phyloP scores from a whole-genome alignment of 2,113 vertebrate genomes.

The Channa argus region DNA sequence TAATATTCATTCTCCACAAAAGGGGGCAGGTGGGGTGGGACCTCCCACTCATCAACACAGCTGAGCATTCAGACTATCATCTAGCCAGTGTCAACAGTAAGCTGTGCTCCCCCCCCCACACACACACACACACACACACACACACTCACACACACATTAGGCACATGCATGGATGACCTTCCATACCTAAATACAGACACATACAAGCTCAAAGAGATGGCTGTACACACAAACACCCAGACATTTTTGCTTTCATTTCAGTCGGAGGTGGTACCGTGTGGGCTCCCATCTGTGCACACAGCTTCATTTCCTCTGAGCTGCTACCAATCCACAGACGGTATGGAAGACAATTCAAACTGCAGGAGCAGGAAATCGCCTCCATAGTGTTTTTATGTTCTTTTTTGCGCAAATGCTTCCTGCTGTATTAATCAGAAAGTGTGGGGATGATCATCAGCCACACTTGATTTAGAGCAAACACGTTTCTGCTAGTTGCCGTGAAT shows the following conservation, averaged over 20 bases:
- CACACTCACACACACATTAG: constrained; percentile 40
- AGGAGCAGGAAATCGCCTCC: constrained; percentile 32
- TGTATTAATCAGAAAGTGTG: constrained; percentile 38
- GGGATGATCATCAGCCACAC: constrained; percentile 23
- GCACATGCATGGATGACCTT: constrained; percentile 55
- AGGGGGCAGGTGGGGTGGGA: constrained; percentile 44
- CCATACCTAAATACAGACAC: constrained; percentile 50
- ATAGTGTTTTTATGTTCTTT: constrained; percentile 25
- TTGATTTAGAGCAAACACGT: constrained; percentile 43
- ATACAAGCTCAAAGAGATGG: constrained; percentile 25
- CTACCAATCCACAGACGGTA: constrained; percentile 18
- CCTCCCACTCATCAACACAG: constrained; percentile 46
- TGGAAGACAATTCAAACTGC: constrained; percentile 27
- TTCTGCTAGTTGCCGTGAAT: neutral
- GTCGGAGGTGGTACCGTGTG: constrained; percentile 25
- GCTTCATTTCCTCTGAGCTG: constrained; percentile 57
- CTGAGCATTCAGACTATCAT: constrained; percentile 58
- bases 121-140: constrained; percentile 6
- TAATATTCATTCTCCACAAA: constrained; percentile 72
- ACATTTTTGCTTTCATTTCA: constrained; percentile 22
- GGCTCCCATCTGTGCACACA: constrained; percentile 45
- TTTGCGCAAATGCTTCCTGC: constrained; percentile 38
- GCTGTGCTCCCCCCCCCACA: constrained; percentile 41
- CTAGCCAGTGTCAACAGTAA: constrained; percentile 72
- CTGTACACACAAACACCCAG: neutral